phyloP scores from a whole-genome alignment of 2,797 vertebrate species.

The Leuciscus waleckii region DNA sequence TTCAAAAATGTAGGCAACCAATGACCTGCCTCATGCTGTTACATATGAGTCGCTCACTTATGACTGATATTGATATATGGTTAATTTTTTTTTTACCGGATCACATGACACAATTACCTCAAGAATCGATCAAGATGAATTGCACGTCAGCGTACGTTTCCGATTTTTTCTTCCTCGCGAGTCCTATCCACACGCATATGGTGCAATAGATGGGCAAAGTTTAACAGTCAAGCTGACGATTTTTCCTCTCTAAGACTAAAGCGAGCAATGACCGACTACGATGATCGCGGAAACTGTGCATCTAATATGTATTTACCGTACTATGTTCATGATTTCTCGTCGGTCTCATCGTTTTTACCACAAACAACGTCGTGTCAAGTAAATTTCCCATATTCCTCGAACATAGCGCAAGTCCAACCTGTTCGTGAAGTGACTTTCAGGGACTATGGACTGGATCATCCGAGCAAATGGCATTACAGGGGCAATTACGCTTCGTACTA shows the following conservation, averaged over 20 bases:
- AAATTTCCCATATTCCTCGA: constrained; percentile 96
- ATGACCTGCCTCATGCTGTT: constrained; percentile 77
- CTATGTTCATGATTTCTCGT: constrained; percentile 96
- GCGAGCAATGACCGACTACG: constrained; percentile 98
- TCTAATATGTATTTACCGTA: constrained; percentile 99
- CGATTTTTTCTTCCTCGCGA: constrained; percentile 92
- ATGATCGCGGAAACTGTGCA: constrained; percentile 92
- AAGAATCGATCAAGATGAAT: constrained; percentile 99
- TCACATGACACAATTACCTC: constrained; percentile 99
- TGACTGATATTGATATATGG: constrained; percentile 99
- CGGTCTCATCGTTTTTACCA: constrained; percentile 94
- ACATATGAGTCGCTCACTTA: constrained; percentile 81
- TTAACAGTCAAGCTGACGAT: constrained; percentile 82
- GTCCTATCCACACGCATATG: constrained; percentile 89
- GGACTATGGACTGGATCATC: constrained; percentile 96
- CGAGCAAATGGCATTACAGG: constrained; percentile 96
- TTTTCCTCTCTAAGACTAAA: constrained; percentile 72
- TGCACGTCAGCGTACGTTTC: constrained; percentile 98
- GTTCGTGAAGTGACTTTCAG: constrained; percentile 96
- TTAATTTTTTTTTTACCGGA: constrained; percentile 96
- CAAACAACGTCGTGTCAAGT: constrained; percentile 95
- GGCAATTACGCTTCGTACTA: constrained; percentile 94
- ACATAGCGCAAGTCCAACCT: constrained; percentile 93
- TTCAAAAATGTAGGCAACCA: constrained; percentile 78
- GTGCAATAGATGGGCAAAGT: constrained; percentile 98